Base-by-base conservation (phyloP, 30 jellyfish, hydroid and myxozoan species). In the Aurelia sp. region DNA sequence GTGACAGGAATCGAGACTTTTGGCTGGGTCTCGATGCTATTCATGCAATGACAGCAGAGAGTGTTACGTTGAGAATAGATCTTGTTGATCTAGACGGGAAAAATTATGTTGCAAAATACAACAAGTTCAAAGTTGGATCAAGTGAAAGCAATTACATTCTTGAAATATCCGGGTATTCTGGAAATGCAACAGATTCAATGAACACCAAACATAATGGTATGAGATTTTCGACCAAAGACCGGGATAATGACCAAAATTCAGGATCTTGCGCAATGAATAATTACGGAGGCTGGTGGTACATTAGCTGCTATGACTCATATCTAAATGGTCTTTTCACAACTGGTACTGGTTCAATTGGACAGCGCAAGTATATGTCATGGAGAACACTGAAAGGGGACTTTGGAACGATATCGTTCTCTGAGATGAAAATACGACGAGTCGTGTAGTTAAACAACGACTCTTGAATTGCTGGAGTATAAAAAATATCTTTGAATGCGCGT, bases 281-380 rank as follows among this genome's bases (percentile, higher is more conserved):
- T 41, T 4, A 30, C 5, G 86, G 86, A n/a, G 63, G 74, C 15
- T 75, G 86, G 86, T 75, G 86, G 86, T 64, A 51, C 61, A 52
- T 30, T 19, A 3, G 20, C 1, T 74, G 62, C 66, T 37, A 35
- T 40, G 6, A 40, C 9, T 20, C 68, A 6, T 20, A 84, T 37
- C 4, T 84, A 10, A 41, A 84, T 53, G 74, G 74, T 7, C 55
- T 44, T 16, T 0, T 44, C 55, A 9, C 55, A 44, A 44, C 55
- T 44, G 55, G 55, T 9, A 8, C 15, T 44, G 10, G 15, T 7
- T 44, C 55, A 44, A 44, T 1, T 5, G 15, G 15, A 44, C 0
- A 44, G 3, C 55, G 15, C 55, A 3, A 44, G 55, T 44, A 44
- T 44, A 44, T 44, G 55, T 44, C 55, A 44, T 44, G 55, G 55